Conservation (phyloP, 2,888 invertebrate species). For the Drosophila mimica region DNA sequence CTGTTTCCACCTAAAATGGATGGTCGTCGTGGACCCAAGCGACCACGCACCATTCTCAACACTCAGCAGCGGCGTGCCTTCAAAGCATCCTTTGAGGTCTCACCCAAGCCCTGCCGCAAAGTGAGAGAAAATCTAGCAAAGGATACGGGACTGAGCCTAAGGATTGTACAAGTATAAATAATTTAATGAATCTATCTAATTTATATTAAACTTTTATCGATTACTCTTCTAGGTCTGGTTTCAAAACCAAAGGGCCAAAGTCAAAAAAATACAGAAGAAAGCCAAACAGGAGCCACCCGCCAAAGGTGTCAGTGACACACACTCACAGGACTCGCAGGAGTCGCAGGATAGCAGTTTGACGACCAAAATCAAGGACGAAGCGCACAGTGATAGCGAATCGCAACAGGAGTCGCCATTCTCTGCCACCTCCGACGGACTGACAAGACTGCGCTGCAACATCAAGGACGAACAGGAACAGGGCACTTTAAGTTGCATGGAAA, state of each 20-base stretch:
- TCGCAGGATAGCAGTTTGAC: constrained; percentile 86
- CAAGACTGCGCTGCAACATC: constrained; percentile 78
- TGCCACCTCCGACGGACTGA: constrained; percentile 68
- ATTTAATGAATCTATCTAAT: background rate
- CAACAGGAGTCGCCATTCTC: constrained; percentile 83
- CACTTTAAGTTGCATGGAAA: constrained; percentile 83
- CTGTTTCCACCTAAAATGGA: constrained; percentile 87
- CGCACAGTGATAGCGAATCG: constrained; percentile 86
- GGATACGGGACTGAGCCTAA: constrained; percentile 92
- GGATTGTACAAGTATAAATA: constrained; percentile 91
- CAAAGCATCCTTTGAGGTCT: constrained; percentile 93
- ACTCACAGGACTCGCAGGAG: constrained; percentile 85
- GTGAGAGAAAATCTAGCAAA: constrained; percentile 92
- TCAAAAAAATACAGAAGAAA: constrained; percentile 89
- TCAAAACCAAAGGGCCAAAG: constrained; percentile 89
- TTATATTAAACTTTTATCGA: background rate
- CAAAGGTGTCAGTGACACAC: constrained; percentile 84
- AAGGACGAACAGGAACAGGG: constrained; percentile 84
- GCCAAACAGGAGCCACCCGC: constrained; percentile 86
- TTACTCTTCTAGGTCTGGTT: constrained; percentile 87
- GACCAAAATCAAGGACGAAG: constrained; percentile 87
- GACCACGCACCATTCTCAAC: constrained; percentile 93
- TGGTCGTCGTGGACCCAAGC: constrained; percentile 91
- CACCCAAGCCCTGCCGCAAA: constrained; percentile 93
- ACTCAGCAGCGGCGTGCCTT: constrained; percentile 93